Conservation (phyloP, 2,888 invertebrate species). For the Sminthurides aquaticus region DNA sequence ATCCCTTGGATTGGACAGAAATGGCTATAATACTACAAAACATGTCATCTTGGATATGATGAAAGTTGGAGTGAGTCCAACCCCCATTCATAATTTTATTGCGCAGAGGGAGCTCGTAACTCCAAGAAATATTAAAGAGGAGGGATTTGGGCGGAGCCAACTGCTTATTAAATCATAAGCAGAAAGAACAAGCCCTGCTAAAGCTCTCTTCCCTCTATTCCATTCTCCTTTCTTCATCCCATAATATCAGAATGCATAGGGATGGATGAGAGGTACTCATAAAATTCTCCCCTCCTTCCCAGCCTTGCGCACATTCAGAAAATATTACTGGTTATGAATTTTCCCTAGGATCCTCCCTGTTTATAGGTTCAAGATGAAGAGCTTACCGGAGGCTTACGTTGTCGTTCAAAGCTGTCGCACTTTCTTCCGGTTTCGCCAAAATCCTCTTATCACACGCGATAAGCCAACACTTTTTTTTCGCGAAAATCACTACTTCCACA, state of each 20-base stretch:
- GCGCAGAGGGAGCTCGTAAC: not conserved
- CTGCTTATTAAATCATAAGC: conserved; percentile 9
- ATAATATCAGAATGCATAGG: not conserved
- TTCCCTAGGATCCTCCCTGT: no score
- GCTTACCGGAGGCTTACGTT: no score
- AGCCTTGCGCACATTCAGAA: not conserved
- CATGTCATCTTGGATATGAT: no score
- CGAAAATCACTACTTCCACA: no score
- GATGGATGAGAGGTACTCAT: not conserved
- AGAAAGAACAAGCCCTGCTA: not conserved
- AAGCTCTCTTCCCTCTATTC: not conserved
- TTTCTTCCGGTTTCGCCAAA: no score
- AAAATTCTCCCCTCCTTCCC: not conserved
- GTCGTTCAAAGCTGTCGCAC: no score
- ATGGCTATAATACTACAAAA: no score
- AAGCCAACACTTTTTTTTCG: no score
- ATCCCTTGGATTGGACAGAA: no score
- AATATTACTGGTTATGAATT: not conserved
- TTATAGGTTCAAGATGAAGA: no score
- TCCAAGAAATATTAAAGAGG: not conserved
- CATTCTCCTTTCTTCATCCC: not conserved
- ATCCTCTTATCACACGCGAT: no score
- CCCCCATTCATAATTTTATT: conserved; percentile 11
- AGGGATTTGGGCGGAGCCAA: not conserved
- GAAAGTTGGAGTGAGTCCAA: no score